Base-by-base conservation (phyloP, 2,113 vertebrate genomes). In the Macrotus californicus region DNA sequence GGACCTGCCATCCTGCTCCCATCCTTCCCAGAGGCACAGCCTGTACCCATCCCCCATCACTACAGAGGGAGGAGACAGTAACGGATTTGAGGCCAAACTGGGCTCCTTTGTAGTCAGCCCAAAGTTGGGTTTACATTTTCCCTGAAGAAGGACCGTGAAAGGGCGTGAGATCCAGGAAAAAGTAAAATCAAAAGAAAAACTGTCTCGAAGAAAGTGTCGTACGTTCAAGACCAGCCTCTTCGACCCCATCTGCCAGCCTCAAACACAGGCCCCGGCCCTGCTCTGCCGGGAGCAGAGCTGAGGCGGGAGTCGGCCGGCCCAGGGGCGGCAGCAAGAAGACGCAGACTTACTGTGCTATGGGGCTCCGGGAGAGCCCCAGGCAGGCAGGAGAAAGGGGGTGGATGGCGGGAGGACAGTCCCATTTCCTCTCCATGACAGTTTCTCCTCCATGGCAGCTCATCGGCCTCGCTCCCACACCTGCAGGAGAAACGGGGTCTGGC, bases 331-430 rank as follows among this genome's bases (percentile, higher is more conserved):
- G 8, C 3, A 13, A 84, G 79, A 9, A 72, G 72, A 21, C 12
- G 2, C 6, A 43, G n/a, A 18, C 6, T 41, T 24, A 1, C 31
- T 69, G 19, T 24, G 6, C 22, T 7, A 24, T 2, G 0, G 1
- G 46, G n/a, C 13, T 83, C 54, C 31, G 6, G 1, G 1, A 26
- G 34, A 64, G 14, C 24, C 39, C 41, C 3, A 3, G 4, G 19
- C 34, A 29, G 50, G 24, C 36, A 3, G 5, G 43, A 31, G 24
- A 24, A 77, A 87, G 66, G 34, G 64, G 15, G 31, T 14, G 29
- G 41, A 29, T 61, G 13, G 22, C 3, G 21, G 0, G 6, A 5
- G 41, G 66, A 10, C 6, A 7, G 7, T n/a, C 50, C 29, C 3
- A 1, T 15, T 64, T 76, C 54, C 89, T 67, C 52, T 79, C 50